Conservation (phyloP, 2,888 invertebrate genomes). For the Lomographa bimaculata region DNA sequence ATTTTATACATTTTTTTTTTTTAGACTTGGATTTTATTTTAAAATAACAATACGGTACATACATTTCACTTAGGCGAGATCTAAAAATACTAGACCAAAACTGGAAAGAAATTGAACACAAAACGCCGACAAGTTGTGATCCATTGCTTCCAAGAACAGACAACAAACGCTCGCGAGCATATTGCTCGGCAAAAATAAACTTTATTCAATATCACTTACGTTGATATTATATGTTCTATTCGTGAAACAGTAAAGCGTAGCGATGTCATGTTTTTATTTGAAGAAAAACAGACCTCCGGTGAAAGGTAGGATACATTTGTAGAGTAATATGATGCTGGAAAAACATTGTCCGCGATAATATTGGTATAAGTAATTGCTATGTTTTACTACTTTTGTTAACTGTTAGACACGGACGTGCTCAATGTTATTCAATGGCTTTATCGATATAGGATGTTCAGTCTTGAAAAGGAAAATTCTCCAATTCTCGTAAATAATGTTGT, state of each 20-base stretch:
- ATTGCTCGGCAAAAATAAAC: not conserved
- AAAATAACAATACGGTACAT: too few relatives aligned
- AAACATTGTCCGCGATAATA: constrained; percentile 38
- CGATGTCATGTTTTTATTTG: constrained; percentile 21
- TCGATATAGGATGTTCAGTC: too few relatives aligned
- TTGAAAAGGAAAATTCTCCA: too few relatives aligned
- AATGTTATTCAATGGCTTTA: not conserved
- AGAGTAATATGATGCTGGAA: constrained; percentile 47
- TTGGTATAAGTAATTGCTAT: constrained; percentile 31
- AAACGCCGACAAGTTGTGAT: constrained; percentile 14
- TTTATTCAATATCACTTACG: too few relatives aligned
- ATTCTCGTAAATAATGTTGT: too few relatives aligned
- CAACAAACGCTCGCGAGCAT: constrained; percentile 2
- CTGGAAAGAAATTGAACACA: constrained; percentile 7
- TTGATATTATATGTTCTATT: not conserved
- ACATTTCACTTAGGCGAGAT: too few relatives aligned
- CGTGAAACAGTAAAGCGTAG: constrained; percentile 1
- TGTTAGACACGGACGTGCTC: not conserved
- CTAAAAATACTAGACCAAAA: constrained; percentile 9
- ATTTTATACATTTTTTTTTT: too few relatives aligned
- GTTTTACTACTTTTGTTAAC: constrained; percentile 1
- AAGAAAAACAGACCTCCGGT: constrained; percentile 44
- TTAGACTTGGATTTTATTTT: too few relatives aligned
- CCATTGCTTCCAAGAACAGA: constrained; percentile 16
- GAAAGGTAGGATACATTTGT: constrained; percentile 46